Percentiles rank a stretch among this genome's conserved stretches.
These are phyloP conservation scores for Tiphia femorata DNA, from an alignment of 2,888 invertebrate species.

Conservation along the genomic window DNA sequence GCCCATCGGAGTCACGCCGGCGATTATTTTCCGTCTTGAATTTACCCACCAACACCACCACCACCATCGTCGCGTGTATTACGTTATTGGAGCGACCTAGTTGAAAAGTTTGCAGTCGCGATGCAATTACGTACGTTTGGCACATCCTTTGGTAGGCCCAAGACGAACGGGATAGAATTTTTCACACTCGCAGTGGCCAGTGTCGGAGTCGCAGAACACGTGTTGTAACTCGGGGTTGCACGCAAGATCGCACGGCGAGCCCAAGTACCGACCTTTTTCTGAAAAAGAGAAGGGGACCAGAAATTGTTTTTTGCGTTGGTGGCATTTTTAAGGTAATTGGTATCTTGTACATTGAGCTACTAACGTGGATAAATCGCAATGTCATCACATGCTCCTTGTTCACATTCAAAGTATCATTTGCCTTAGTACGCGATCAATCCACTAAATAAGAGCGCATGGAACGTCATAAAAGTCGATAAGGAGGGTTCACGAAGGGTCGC, in stretches of 20 bases:
- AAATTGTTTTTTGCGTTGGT: background rate
- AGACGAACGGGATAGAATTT: conserved; percentile 86
- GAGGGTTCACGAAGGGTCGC: too few relatives aligned
- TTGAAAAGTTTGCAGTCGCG: conserved; percentile 19
- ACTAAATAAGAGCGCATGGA: too few relatives aligned
- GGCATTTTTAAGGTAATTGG: too few relatives aligned
- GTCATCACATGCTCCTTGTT: too few relatives aligned
- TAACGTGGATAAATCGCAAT: too few relatives aligned
- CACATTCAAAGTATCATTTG: too few relatives aligned
- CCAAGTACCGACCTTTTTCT: conserved; percentile 85
- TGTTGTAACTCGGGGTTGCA: conserved; percentile 82
- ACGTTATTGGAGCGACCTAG: conserved; percentile 37
- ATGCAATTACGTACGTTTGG: conserved; percentile 78
- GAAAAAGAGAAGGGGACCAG: conserved; percentile 53
- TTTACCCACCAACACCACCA: too few relatives aligned
- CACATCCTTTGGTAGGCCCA: conserved; percentile 83
- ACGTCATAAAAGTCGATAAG: too few relatives aligned
- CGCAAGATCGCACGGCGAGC: conserved; percentile 81
- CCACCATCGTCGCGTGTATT: conserved; percentile 26
- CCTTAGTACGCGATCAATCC: too few relatives aligned
- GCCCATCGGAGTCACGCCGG: conserved; percentile 19
- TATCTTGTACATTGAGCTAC: too few relatives aligned
- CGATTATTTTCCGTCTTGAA: conserved; percentile 24
- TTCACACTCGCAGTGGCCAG: conserved; percentile 82
- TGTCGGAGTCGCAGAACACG: conserved; percentile 81